Evolutionary conservation across 1,140 invertebrate species (phyloP), one percentile per base, ranked within the genome.

Genomic region (Arctopsyche grandis): DNA sequence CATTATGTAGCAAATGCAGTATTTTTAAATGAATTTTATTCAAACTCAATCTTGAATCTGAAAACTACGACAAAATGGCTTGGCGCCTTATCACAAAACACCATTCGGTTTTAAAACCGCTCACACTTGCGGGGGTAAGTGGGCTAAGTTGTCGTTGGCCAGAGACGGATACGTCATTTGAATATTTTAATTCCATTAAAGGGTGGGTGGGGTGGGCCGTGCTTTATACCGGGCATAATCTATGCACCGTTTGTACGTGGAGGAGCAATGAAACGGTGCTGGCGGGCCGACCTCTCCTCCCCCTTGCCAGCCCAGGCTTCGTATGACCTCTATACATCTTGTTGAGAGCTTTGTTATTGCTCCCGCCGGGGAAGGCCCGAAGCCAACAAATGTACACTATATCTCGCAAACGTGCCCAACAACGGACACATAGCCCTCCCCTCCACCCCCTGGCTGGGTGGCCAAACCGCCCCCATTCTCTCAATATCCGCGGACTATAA

Each of bases 331-430:
- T 58, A 76, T 76, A 76, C 24, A 76, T 76, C 74, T 76, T 76
- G 74, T 76, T 76, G 74, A 76, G 74, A 76, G 74, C 74, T 76
- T 76, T 76, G 74, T 76, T 76, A 76, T 76, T 76, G 74, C 74
- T 74, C 74, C 74, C 74, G 74, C 74, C 52, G 74, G 74, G 56
- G 21, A 60, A 29, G 56, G 26, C 71, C 71, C 71, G 71, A 74
- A 74, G 71, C 71, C 71, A 48, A 74, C 71, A 48, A 74, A 74
- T 74, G 71, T 74, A 74, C 74, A 76, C 74, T 76, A 76, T 76
- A 76, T 76, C 74, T 76, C 56, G n/a, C 43, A 48, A 74, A 74
- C 63, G 71, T 74, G 44, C 46, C 19, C 43, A 74, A 74, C 71
- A 74, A 74, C 71, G 44, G 44, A 74, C 44, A 70, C 69, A 70